Evolutionary conservation across 2,113 vertebrate species (phyloP).

Genomic region (Polyodon spathula): DNA sequence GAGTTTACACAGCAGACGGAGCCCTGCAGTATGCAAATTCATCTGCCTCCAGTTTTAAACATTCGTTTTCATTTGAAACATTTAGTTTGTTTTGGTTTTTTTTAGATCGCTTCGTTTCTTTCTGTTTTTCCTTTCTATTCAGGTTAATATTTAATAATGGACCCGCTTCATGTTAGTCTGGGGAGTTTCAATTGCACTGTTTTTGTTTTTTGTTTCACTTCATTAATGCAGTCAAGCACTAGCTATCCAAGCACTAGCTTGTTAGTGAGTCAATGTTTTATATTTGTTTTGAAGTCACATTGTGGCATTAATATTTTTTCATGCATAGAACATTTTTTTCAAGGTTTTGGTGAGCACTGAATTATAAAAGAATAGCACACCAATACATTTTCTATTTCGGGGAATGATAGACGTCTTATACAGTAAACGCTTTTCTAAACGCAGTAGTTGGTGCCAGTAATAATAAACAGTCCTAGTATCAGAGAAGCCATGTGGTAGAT

Average conservation of each 20-base stretch:
- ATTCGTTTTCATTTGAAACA: conserved; percentile 55
- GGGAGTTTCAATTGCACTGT: conserved; percentile 57
- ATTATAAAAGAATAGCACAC: no score
- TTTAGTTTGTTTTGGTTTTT: conserved; percentile 54
- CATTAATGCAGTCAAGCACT: conserved; percentile 76
- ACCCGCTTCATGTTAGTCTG: conserved; percentile 64
- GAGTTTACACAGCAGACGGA: conserved; percentile 86
- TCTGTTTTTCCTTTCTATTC: conserved; percentile 35
- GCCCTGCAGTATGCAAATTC: conserved; percentile 87
- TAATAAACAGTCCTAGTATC: no score
- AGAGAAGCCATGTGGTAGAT: no score
- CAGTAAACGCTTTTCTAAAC: no score
- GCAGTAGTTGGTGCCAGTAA: no score
- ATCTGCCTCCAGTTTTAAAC: conserved; percentile 44
- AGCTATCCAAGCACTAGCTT: conserved; percentile 64
- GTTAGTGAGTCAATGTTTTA: conserved; percentile 52
- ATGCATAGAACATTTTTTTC: no score
- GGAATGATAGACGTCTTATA: no score
- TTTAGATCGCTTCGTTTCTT: conserved; percentile 57
- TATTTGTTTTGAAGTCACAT: conserved; percentile 62
- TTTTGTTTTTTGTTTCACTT: conserved; percentile 62
- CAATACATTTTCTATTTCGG: no score
- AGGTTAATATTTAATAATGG: conserved; percentile 21
- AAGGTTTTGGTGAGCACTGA: no score
- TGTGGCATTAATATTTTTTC: conserved; percentile 34